These are phyloP conservation scores for Tuta absoluta DNA, from an alignment of 2,888 invertebrate genomes.

Conservation along the genomic window DNA sequence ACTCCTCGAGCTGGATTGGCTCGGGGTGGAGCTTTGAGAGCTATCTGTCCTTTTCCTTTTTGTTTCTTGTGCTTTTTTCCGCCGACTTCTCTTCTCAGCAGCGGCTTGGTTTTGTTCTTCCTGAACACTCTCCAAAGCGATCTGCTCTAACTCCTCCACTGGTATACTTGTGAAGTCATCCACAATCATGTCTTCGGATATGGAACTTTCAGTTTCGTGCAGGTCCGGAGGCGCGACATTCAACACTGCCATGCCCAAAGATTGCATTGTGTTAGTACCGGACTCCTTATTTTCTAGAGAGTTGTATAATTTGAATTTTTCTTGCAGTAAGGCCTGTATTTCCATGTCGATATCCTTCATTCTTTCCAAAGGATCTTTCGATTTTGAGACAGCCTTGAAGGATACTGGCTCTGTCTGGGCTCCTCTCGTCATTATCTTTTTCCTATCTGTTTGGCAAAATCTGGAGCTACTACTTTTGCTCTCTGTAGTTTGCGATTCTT, in stretches of 20 bases:
- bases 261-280: constrained; percentile 52
- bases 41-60: constrained; percentile 35
- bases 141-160: constrained; percentile 68
- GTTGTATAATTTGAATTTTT: constrained; percentile 81
- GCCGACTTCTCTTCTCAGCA: constrained; percentile 40
- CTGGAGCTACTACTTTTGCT: constrained; percentile 41
- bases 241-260: constrained; percentile 70
- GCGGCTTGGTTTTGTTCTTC: constrained; percentile 36
- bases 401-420: constrained; percentile 59
- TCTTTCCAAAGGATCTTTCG: constrained; percentile 71
- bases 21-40: not conserved
- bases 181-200: constrained; percentile 59
- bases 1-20: constrained; percentile 19
- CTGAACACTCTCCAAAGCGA: constrained; percentile 60
- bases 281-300: constrained; percentile 68
- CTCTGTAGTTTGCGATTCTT: constrained; percentile 57
- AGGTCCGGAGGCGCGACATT: constrained; percentile 54
- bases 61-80: constrained; percentile 36
- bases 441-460: constrained; percentile 56
- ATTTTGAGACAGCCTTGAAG: constrained; percentile 39
- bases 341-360: constrained; percentile 83
- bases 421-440: constrained; percentile 42
- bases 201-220: constrained; percentile 37
- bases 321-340: constrained; percentile 79
- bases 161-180: constrained; percentile 69